phyloP scores from a whole-genome alignment of 2,797 vertebrate species.

The Spondyliosoma cantharus region DNA sequence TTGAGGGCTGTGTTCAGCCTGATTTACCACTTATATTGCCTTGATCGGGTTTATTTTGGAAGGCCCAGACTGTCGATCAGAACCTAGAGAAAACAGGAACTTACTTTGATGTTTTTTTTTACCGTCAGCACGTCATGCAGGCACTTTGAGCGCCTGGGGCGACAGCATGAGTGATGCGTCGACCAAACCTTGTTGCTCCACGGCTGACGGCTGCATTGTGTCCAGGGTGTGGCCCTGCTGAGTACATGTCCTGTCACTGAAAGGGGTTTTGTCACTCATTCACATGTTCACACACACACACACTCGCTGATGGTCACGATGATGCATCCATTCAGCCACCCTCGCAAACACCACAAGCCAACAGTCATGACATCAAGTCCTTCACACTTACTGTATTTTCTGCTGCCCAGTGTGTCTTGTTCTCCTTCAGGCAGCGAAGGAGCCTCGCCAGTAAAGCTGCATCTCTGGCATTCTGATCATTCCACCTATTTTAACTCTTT shows the following conservation, averaged over 20 bases:
- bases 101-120: conserved; percentile 42
- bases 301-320: conserved; percentile 23
- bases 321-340: conserved; percentile 42
- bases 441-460: conserved; percentile 63
- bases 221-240: conserved; percentile 64
- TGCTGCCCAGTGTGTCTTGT: not conserved
- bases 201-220: conserved; percentile 38
- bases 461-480: conserved; percentile 84
- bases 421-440: conserved; percentile 41
- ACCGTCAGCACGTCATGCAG: conserved; percentile 16
- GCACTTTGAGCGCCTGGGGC: conserved; percentile 33
- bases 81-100: conserved; percentile 46
- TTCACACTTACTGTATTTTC: conserved; percentile 5
- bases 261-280: conserved; percentile 35
- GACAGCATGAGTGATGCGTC: conserved; percentile 47
- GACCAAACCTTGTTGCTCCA: conserved; percentile 34
- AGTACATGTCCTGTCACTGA: conserved; percentile 48
- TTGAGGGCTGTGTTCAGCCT: conserved; percentile 1
- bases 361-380: not conserved
- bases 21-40: not conserved
- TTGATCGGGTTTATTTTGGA: conserved; percentile 22
- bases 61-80: not conserved
- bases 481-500: conserved; percentile 76
- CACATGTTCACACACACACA: conserved; percentile 5
- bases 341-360: conserved; percentile 8